A percentile compares a stretch with the other conserved stretches of the same genome.
These are phyloP conservation scores for Vulpes ferrilata DNA, from an alignment of 2,113 vertebrate genomes.

Conservation along the genomic window DNA sequence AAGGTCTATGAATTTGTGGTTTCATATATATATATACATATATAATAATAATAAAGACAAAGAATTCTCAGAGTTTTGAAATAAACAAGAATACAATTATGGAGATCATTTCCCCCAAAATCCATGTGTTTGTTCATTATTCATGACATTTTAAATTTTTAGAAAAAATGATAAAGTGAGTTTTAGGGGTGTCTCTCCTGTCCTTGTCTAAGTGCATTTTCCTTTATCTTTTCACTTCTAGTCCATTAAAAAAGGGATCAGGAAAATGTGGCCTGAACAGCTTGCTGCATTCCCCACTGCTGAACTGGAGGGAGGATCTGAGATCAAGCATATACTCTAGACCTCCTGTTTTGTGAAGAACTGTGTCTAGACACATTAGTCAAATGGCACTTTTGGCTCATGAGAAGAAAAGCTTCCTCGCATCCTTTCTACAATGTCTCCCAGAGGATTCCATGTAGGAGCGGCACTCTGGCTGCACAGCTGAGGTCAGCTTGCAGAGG, in stretches of 20 bases:
- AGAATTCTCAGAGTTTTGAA: background rate
- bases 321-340: background rate
- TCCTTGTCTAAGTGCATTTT: background rate
- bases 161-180: background rate
- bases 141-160: conserved; percentile 23
- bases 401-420: background rate
- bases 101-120: conserved; percentile 14
- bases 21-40: background rate
- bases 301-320: background rate
- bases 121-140: background rate
- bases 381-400: background rate
- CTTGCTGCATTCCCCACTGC: fast-evolving
- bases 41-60: background rate
- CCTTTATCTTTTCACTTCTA: background rate
- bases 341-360: background rate
- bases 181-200: background rate
- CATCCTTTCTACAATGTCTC: background rate
- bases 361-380: background rate
- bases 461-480: background rate
- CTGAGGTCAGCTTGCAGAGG: background rate
- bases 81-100: background rate
- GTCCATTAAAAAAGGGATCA: background rate
- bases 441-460: background rate
- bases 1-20: background rate
- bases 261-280: background rate